Evolutionary conservation across 2,888 invertebrate genomes (phyloP), one percentile per base, ranked within the genome.

Genomic region (Hedya salicella): DNA sequence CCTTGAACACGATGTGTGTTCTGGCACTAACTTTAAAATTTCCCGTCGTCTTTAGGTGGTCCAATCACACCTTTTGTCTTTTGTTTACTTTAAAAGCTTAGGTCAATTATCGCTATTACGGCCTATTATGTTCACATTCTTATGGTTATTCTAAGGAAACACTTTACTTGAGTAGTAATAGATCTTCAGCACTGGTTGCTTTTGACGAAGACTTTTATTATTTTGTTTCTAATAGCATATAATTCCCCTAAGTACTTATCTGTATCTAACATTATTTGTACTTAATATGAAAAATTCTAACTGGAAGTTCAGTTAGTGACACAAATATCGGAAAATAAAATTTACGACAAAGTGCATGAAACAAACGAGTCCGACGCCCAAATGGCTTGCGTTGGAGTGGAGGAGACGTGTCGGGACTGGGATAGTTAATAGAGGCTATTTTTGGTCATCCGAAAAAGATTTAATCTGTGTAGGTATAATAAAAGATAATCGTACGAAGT

Each of bases 401-500:
- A n/a, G n/a, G 56, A 56, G 60, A 42, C 53, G 50, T 30, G 42
- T 46, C 42, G 36, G 50, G 64, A 36, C 36, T 42, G 17, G 59
- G 52, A 44, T 59, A 52, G 44, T 52, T 60, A 60, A 59, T 59
- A 60, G 60, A 60, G 9, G 48, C 60, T 67, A 63, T 67, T 72
- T 74, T 74, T 67, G 70, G 74, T 72, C 72, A 72, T 75, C 66
- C 70, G 70, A 71, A 71, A 57, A 70, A 71, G 74, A 74, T 78
- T 71, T 75, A 73, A 79, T 75, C 73, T 74, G 75, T 74, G 71
- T 72, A 69, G 73, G 71, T 75, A 75, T 78, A 85, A 84, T 83
- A 88, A 86, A 87, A 86, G 82, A 87, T 88, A 87, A 88, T 89
- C 82, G 78, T 82, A 82, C 81, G 82, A 86, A 88, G 86, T 91